Evolutionary conservation across 2,797 vertebrate genomes (phyloP).

Genomic region (Percopsis omiscomaycus): DNA sequence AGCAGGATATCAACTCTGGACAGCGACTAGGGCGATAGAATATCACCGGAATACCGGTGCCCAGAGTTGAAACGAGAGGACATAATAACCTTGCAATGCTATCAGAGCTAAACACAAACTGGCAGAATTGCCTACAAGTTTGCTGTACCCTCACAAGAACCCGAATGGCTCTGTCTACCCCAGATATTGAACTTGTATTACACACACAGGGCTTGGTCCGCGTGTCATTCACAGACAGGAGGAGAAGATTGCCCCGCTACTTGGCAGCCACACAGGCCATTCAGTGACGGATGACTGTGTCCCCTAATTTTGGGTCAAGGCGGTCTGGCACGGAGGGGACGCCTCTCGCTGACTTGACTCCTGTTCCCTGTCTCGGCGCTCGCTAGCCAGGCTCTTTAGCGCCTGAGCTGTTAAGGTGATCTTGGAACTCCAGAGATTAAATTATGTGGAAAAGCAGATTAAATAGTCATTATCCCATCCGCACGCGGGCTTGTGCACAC

Average conservation of each 20-base stretch:
- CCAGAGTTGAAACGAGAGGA: constrained; percentile 32
- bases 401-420: constrained; percentile 54
- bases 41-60: not conserved
- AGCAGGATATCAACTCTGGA: constrained; percentile 48
- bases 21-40: constrained; percentile 18
- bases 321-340: constrained; percentile 39
- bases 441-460: constrained; percentile 67
- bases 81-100: constrained; percentile 22
- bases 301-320: constrained; percentile 45
- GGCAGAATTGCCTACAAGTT: not conserved
- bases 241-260: constrained; percentile 36
- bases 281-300: constrained; percentile 42
- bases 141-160: not conserved
- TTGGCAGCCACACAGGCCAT: constrained; percentile 29
- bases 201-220: not conserved
- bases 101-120: constrained; percentile 32
- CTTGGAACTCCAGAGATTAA: constrained; percentile 63
- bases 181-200: not conserved
- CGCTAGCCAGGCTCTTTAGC: constrained; percentile 42
- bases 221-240: constrained; percentile 28
- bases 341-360: constrained; percentile 48
- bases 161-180: not conserved
- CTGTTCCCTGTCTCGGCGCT: constrained; percentile 16
- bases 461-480: constrained; percentile 56
- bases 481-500: constrained; percentile 8